phyloP scores from a whole-genome alignment of 2,888 invertebrate genomes.

The Meliscaeva auricollis region DNA sequence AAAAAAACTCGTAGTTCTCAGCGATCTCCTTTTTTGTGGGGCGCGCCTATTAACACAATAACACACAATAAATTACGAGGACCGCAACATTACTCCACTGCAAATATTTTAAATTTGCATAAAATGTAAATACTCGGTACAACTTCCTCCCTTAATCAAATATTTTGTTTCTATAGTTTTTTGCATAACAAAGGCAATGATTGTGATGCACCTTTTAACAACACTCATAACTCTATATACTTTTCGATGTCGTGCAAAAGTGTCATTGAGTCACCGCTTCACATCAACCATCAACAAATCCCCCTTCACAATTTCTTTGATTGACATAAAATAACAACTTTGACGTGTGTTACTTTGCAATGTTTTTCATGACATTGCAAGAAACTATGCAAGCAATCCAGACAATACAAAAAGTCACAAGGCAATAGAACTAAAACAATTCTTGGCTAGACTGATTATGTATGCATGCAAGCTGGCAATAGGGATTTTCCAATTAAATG shows the following conservation, averaged over 20 bases:
- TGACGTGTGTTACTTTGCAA: not conserved
- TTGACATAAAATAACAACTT: conserved; percentile 23
- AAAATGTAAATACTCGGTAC: too few species aligned
- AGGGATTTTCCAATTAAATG: conserved; percentile 9
- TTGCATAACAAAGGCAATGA: too few species aligned
- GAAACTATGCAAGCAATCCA: conserved; percentile 4
- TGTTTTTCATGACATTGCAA: not conserved
- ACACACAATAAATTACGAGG: too few species aligned
- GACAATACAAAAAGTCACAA: conserved; percentile 11
- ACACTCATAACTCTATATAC: not conserved
- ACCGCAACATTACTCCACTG: too few species aligned
- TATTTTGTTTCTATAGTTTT: too few species aligned
- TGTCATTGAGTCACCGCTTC: conserved; percentile 20
- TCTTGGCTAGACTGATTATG: conserved; percentile 7
- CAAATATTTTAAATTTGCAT: too few species aligned
- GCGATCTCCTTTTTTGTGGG: too few species aligned
- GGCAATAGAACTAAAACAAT: conserved; percentile 3
- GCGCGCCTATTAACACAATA: too few species aligned
- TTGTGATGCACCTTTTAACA: not conserved
- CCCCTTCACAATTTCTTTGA: conserved; percentile 24
- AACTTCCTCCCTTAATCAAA: too few species aligned
- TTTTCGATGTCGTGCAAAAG: conserved; percentile 1
- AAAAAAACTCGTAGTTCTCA: too few species aligned
- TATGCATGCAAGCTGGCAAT: not conserved
- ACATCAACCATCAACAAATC: conserved; percentile 3